phyloP scores from a whole-genome alignment of 2,113 vertebrate species.

The Corythaeola cristata region DNA sequence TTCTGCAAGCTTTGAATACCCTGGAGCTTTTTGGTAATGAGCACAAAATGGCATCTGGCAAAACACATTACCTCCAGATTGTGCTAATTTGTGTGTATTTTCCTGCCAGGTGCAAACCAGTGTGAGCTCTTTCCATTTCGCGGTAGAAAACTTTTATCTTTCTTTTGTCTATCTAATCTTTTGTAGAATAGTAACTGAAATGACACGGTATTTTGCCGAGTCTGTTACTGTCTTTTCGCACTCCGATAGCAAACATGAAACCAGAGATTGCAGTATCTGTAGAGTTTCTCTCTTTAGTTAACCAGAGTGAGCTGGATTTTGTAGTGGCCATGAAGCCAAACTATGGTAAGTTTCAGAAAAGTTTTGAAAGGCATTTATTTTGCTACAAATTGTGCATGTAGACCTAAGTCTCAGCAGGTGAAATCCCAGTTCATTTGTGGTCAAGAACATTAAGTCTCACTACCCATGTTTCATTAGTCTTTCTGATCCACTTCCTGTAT shows the following conservation, averaged over 20 bases:
- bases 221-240: neutral
- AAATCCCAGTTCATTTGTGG: neutral
- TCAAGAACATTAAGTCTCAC: neutral
- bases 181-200: slow-evolving; percentile 8
- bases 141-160: neutral
- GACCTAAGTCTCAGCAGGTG: neutral
- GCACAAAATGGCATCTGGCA: slow-evolving; percentile 20
- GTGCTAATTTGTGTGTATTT: neutral
- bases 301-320: neutral
- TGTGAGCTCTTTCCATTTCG: neutral
- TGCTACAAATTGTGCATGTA: neutral
- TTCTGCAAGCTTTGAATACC: neutral
- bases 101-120: slow-evolving; percentile 57
- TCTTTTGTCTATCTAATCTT: slow-evolving; percentile 15
- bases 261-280: neutral
- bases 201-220: neutral
- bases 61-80: slow-evolving; percentile 9
- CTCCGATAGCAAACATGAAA: neutral
- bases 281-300: neutral
- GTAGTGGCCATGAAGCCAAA: neutral
- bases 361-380: neutral
- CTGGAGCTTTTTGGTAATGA: neutral
- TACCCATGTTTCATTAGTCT: neutral
- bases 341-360: neutral
- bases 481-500: neutral